Conservation (phyloP, 2,888 invertebrate species). For the Acanthopleura granulata region DNA sequence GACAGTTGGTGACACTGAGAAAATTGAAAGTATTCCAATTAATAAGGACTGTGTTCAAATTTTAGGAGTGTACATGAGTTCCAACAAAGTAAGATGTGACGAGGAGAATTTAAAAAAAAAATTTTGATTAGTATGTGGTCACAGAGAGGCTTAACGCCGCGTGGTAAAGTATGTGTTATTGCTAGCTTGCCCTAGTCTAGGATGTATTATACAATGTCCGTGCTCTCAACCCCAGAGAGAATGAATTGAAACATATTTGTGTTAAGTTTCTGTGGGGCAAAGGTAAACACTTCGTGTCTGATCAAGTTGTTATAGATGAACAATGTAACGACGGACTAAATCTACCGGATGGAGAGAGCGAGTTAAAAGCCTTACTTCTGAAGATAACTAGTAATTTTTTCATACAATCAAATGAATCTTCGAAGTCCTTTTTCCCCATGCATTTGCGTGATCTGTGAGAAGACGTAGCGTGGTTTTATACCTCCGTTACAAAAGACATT, state of each 20-base stretch:
- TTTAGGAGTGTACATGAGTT: not conserved
- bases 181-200: not conserved
- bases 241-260: not conserved
- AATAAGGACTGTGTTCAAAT: not conserved
- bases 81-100: not conserved
- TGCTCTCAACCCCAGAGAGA: not conserved
- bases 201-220: not conserved
- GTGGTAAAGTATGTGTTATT: not conserved
- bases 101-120: not conserved
- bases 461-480: too few species aligned
- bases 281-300: not conserved
- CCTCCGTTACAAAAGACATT: too few species aligned
- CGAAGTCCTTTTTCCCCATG: not conserved
- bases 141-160: not conserved
- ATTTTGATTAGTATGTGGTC: not conserved
- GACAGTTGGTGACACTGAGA: too few species aligned
- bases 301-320: not conserved
- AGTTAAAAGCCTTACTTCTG: too few species aligned
- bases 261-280: not conserved
- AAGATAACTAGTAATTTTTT: not conserved
- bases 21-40: too few species aligned
- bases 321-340: not conserved
- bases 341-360: not conserved
- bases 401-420: not conserved
- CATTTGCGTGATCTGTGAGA: not conserved